Percentiles rank a stretch among this genome's conserved stretches.
phyloP scores from a whole-genome alignment of 2,888 invertebrate genomes.

The Xanthia icteritia region DNA sequence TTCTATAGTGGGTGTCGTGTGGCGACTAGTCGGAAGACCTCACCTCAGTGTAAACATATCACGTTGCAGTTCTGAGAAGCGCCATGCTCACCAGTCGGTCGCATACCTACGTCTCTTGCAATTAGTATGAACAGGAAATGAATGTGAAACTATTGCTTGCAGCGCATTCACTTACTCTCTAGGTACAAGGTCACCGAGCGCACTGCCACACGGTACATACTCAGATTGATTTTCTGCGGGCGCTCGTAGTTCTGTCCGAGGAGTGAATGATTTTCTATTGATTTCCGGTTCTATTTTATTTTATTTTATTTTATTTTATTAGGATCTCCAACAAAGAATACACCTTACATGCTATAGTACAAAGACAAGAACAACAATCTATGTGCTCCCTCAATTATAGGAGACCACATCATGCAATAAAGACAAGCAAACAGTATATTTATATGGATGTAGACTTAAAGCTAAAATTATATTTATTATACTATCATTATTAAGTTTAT shows the following conservation, averaged over 20 bases:
- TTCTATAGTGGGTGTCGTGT: background rate
- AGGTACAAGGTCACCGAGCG: conserved; percentile 15
- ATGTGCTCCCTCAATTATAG: too few relatives aligned
- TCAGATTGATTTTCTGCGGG: background rate
- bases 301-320: too few relatives aligned
- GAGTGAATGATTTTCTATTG: background rate
- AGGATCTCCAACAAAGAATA: too few relatives aligned
- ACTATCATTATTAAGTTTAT: too few relatives aligned
- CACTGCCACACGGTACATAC: background rate
- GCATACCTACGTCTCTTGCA: conserved; percentile 6
- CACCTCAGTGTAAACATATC: conserved; percentile 8
- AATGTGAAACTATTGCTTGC: conserved; percentile 13
- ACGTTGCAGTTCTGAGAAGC: conserved; percentile 37
- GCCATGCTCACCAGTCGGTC: background rate
- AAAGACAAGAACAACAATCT: too few relatives aligned
- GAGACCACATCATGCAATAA: too few relatives aligned
- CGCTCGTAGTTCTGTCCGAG: background rate
- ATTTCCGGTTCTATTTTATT: background rate
- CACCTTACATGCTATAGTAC: too few relatives aligned
- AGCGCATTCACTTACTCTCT: conserved; percentile 4
- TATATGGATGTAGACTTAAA: too few relatives aligned
- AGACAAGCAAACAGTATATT: too few relatives aligned
- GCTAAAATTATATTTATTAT: too few relatives aligned
- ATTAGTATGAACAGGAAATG: conserved; percentile 31
- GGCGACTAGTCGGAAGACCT: background rate